A percentile compares a stretch with the other conserved stretches of the same genome.
Evolutionary conservation across 2,888 invertebrate genomes (phyloP).

Genomic region (Lapara coniferarum): DNA sequence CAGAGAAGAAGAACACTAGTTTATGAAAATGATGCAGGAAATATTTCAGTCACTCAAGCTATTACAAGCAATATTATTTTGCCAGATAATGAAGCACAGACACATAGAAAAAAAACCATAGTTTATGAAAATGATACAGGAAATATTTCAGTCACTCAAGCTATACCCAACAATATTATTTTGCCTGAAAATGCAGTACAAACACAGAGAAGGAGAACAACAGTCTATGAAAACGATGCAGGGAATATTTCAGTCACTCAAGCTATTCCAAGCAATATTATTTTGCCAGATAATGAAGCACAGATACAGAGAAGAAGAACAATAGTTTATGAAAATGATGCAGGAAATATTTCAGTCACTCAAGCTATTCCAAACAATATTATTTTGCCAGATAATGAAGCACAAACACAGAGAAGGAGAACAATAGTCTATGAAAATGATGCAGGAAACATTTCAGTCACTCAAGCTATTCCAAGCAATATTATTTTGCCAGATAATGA

Average conservation of each 20-base stretch:
- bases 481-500: slow-evolving; percentile 30
- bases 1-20: slow-evolving; percentile 37
- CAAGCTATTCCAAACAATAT: slow-evolving; percentile 35
- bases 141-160: slow-evolving; percentile 43
- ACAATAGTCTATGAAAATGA: slow-evolving; percentile 40
- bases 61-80: slow-evolving; percentile 31
- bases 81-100: slow-evolving; percentile 4
- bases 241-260: slow-evolving; percentile 2
- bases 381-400: slow-evolving; percentile 23
- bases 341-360: slow-evolving; percentile 40
- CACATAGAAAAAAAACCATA: slow-evolving; percentile 36
- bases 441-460: slow-evolving; percentile 40
- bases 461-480: slow-evolving; percentile 40
- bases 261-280: slow-evolving; percentile 32
- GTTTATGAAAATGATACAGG: slow-evolving; percentile 39
- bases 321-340: slow-evolving; percentile 39
- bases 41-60: slow-evolving; percentile 51
- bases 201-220: slow-evolving; percentile 26
- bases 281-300: slow-evolving; percentile 34
- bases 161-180: slow-evolving; percentile 37
- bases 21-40: slow-evolving; percentile 39
- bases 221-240: not conserved
- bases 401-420: slow-evolving; percentile 31
- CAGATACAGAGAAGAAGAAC: slow-evolving; percentile 33
- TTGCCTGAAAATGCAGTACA: slow-evolving; percentile 19